Evolutionary conservation across 35 echinoderm and acorn worm genomes (phyloP).

Genomic region (Ophioderma brevispina): DNA sequence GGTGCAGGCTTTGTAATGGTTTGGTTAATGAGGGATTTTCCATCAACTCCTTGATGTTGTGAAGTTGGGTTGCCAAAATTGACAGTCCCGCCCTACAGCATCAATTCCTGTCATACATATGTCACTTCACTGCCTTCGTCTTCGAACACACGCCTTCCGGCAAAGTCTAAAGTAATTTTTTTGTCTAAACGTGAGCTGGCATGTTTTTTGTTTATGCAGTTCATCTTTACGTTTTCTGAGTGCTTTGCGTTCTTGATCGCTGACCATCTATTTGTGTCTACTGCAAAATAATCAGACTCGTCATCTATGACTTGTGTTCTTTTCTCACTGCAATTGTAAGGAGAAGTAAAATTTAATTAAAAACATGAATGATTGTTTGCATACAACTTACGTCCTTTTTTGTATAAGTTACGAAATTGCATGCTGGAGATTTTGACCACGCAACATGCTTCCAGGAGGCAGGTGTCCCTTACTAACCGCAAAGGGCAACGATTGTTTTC

Average conservation of each 20-base stretch:
- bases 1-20: slow-evolving; percentile 49
- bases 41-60: neutral
- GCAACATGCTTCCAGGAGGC: too few relatives aligned
- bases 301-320: slow-evolving; percentile 90
- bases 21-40: slow-evolving; percentile 54
- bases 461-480: too few relatives aligned
- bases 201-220: slow-evolving; percentile 69
- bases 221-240: slow-evolving; percentile 58
- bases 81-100: slow-evolving; percentile 75
- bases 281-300: slow-evolving; percentile 96
- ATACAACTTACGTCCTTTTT: too few relatives aligned
- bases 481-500: too few relatives aligned
- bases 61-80: slow-evolving; percentile 69
- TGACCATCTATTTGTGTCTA: slow-evolving; percentile 92
- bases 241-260: slow-evolving; percentile 46
- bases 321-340: slow-evolving; percentile 27
- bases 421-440: too few relatives aligned
- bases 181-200: slow-evolving; percentile 82
- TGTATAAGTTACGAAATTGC: too few relatives aligned
- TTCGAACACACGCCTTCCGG: slow-evolving; percentile 77
- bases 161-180: slow-evolving; percentile 97
- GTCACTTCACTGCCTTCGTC: slow-evolving; percentile 38
- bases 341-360: too few relatives aligned
- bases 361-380: too few relatives aligned
- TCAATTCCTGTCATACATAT: slow-evolving; percentile 97